Conservation (phyloP, 2,888 invertebrate species). For the Harpalus rubripes region DNA sequence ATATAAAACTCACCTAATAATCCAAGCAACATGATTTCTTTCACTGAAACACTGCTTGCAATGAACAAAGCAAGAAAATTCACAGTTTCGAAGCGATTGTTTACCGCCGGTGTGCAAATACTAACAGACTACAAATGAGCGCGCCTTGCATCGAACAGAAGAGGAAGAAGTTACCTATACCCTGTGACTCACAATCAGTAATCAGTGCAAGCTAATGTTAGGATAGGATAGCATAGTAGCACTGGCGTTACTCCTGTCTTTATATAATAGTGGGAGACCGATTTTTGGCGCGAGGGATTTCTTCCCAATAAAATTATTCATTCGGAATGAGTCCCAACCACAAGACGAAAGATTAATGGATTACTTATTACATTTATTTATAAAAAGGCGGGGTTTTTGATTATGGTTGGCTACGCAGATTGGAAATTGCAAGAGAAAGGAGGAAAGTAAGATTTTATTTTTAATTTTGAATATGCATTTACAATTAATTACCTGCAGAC, state of each 20-base stretch:
- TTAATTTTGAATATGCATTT: neutral
- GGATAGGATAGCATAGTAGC: neutral
- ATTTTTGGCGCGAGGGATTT: constrained; percentile 20
- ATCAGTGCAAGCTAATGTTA: constrained; percentile 34
- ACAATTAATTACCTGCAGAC: neutral
- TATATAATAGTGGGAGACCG: constrained; percentile 35
- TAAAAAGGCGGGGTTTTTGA: neutral
- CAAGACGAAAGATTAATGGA: constrained; percentile 5
- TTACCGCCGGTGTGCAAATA: constrained; percentile 16
- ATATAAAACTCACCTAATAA: constrained; percentile 8
- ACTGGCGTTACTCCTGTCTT: neutral
- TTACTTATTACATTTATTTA: neutral
- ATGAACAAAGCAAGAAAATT: constrained; percentile 1
- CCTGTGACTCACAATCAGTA: constrained; percentile 20
- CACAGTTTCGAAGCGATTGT: constrained; percentile 24
- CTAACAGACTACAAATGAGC: constrained; percentile 27
- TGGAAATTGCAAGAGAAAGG: neutral
- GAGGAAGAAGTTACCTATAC: constrained; percentile 21
- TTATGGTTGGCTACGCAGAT: neutral
- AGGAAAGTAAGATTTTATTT: neutral
- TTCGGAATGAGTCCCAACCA: constrained; percentile 12
- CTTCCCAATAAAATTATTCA: constrained; percentile 23
- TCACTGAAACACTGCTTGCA: neutral
- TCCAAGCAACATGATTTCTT: neutral
- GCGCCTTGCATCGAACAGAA: neutral